Percentiles rank a stretch among this genome's conserved stretches.
phyloP scores from a whole-genome alignment of 1,140 invertebrate species.

The Periplaneta americana region DNA sequence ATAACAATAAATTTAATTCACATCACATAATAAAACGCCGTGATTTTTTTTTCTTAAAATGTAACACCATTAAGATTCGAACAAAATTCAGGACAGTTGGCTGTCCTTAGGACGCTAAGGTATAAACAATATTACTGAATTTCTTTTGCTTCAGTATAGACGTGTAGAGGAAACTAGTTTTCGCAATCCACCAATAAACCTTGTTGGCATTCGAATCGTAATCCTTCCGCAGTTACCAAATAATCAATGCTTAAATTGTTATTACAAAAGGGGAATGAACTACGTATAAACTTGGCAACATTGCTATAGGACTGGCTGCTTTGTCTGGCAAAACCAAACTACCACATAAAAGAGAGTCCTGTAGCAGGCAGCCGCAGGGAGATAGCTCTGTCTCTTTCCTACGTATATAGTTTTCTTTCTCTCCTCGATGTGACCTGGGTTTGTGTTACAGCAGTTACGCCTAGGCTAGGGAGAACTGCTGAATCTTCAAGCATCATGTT shows the following conservation, averaged over 20 bases:
- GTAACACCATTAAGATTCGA: too few relatives aligned
- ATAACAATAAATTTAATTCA: too few relatives aligned
- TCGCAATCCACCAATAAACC: neutral
- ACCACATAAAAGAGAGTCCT: neutral
- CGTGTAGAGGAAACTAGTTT: neutral
- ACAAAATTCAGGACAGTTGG: too few relatives aligned
- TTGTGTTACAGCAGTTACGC: neutral
- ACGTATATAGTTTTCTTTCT: neutral
- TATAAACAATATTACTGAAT: too few relatives aligned
- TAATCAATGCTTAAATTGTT: neutral
- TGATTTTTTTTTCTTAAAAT: too few relatives aligned
- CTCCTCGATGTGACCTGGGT: neutral
- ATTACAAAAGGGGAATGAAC: neutral
- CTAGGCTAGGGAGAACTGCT: neutral
- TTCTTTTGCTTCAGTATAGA: neutral
- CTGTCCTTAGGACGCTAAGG: too few relatives aligned
- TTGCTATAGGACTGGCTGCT: neutral
- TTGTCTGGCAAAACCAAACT: neutral
- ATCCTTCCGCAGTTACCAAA: neutral
- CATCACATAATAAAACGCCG: too few relatives aligned
- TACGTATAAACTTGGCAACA: neutral
- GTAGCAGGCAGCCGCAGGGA: neutral
- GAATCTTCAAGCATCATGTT: neutral
- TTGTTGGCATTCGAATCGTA: neutral
- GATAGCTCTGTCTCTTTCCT: neutral